phyloP scores from a whole-genome alignment of 2,113 vertebrate species.

The Castor canadensis region DNA sequence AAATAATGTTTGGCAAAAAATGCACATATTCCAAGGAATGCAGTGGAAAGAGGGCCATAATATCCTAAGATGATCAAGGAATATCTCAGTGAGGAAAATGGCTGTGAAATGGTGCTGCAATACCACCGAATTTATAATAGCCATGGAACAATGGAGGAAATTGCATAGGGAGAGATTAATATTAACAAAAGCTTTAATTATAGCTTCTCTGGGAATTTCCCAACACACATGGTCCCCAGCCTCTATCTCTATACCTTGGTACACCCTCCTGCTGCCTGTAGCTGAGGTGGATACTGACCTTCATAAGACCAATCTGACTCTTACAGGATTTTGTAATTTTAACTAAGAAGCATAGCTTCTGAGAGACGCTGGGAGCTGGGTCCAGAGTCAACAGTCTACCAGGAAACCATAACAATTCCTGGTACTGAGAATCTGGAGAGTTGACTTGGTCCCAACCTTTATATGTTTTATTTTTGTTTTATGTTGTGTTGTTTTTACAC shows the following conservation, averaged over 20 bases:
- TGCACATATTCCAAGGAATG: neutral
- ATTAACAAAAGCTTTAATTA: neutral
- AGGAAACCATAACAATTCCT: neutral
- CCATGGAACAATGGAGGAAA: neutral
- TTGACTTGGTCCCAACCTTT: neutral
- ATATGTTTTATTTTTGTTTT: neutral
- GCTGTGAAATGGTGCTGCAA: neutral
- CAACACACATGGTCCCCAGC: neutral
- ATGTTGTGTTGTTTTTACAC: neutral
- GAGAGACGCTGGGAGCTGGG: neutral
- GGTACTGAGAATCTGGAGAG: neutral
- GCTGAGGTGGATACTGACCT: neutral
- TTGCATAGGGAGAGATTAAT: rapidly evolving
- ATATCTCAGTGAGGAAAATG: neutral
- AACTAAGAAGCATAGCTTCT: neutral
- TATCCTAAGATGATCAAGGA: neutral
- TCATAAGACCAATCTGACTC: no score
- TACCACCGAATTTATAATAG: neutral
- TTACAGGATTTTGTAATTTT: neutral
- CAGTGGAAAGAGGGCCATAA: neutral
- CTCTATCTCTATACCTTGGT: neutral
- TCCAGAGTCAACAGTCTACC: neutral
- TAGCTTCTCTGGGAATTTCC: neutral
- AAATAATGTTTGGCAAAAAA: neutral
- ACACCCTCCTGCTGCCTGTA: neutral